Evolutionary conservation across 1,140 invertebrate genomes (phyloP).

Genomic region (Pachyrhynchus sulphureomaculatus): DNA sequence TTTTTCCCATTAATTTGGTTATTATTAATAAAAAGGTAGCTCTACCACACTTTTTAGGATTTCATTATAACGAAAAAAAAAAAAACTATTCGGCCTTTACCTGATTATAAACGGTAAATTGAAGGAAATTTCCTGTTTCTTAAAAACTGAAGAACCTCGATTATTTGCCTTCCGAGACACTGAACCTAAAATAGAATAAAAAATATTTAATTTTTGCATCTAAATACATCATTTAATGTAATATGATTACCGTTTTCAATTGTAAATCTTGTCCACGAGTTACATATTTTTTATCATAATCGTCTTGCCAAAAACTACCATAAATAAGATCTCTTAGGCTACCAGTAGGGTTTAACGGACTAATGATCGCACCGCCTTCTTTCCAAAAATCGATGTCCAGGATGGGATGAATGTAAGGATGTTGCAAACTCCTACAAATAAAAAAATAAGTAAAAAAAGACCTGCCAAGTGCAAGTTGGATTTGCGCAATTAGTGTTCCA

Average conservation of each 20-base stretch:
- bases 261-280: conserved; percentile 41
- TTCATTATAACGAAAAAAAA: too few relatives aligned
- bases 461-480: too few relatives aligned
- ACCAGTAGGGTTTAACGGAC: conserved; percentile 79
- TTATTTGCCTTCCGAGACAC: conserved; percentile 80
- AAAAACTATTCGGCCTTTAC: too few relatives aligned
- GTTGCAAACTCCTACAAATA: conserved; percentile 71
- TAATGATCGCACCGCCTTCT: conserved; percentile 67
- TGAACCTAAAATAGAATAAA: conserved; percentile 66
- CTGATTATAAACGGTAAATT: conserved; percentile 83
- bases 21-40: too few relatives aligned
- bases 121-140: conserved; percentile 85
- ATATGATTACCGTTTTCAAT: conserved; percentile 39
- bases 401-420: conserved; percentile 89
- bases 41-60: too few relatives aligned
- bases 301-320: conserved; percentile 42
- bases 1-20: too few relatives aligned
- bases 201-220: neutral
- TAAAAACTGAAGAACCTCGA: conserved; percentile 84
- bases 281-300: conserved; percentile 41
- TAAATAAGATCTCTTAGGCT: conserved; percentile 89
- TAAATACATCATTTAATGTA: too few relatives aligned
- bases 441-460: too few relatives aligned
- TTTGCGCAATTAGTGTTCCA: too few relatives aligned
- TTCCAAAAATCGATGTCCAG: conserved; percentile 72